phyloP scores from a whole-genome alignment of 2,113 vertebrate species.

The Gavia stellata region DNA sequence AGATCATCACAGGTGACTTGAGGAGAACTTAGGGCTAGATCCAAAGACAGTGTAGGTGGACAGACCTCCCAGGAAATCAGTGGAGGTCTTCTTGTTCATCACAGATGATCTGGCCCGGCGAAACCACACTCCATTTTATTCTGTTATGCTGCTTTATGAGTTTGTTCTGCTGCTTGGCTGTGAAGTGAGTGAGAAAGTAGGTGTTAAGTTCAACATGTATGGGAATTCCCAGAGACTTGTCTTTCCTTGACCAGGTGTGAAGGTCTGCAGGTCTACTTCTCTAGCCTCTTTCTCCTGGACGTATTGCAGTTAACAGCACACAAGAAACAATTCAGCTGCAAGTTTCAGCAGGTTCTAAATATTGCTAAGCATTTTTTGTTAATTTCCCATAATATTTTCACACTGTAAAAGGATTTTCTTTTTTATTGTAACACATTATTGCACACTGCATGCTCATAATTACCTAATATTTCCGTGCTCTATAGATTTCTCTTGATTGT shows the following conservation, averaged over 20 bases:
- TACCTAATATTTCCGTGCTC: slow-evolving; percentile 26
- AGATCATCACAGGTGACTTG: background rate
- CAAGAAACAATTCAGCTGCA: background rate
- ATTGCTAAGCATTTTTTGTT: slow-evolving; percentile 2
- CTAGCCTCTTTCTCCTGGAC: slow-evolving; percentile 52
- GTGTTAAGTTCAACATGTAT: slow-evolving; percentile 27
- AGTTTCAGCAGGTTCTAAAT: slow-evolving; percentile 2
- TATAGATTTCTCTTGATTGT: slow-evolving; percentile 15
- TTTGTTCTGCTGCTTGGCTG: background rate
- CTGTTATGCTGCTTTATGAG: background rate
- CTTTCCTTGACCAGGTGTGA: slow-evolving; percentile 51
- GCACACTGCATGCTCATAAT: background rate
- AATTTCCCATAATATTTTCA: slow-evolving; percentile 56
- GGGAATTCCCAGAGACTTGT: slow-evolving; percentile 35
- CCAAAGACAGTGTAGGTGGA: background rate
- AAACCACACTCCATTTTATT: background rate
- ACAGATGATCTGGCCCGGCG: background rate
- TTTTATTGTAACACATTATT: background rate
- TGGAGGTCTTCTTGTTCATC: background rate
- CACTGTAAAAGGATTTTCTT: slow-evolving; percentile 38
- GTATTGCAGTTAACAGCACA: slow-evolving; percentile 48
- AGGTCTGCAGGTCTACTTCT: slow-evolving; percentile 40
- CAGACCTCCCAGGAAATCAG: background rate
- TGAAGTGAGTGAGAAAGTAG: slow-evolving; percentile 3
- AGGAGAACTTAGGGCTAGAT: background rate